Base-by-base conservation (phyloP, 2,888 invertebrate genomes). In the Eupithecia centaureata region DNA sequence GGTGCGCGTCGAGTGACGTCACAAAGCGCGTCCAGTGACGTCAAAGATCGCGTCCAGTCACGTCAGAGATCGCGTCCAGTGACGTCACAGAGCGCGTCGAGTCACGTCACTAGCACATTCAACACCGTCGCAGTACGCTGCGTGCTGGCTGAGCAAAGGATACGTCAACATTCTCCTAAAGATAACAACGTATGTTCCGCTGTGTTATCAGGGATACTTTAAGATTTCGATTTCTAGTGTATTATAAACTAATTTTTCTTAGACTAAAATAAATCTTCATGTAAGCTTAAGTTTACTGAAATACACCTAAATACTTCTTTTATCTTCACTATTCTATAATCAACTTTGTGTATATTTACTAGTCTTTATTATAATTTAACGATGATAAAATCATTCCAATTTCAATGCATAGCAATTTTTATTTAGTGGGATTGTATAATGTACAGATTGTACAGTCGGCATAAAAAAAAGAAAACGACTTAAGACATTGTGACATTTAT, bases 11-110 rank as follows among this genome's bases (percentile, higher is more conserved):
- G 10, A 47, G 10, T 67, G 56, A 35, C 15, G 28, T 10, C 30
- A n/a, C n/a, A n/a, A n/a, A n/a, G n/a, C n/a, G n/a, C n/a, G n/a
- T n/a, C n/a, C n/a, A n/a, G n/a, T n/a, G n/a, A n/a, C n/a, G n/a
- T n/a, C n/a, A n/a, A n/a, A n/a, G n/a, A n/a, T n/a, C n/a, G n/a
- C n/a, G n/a, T n/a, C n/a, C n/a, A n/a, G n/a, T n/a, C n/a, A n/a
- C n/a, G n/a, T n/a, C n/a, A n/a, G n/a, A n/a, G n/a, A n/a, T n/a
- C 25, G 27, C 5, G 61, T 71, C 22, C 12, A 54, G 12, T 68
- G 59, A 47, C 4, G n/a, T n/a, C n/a, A n/a, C n/a, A n/a, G n/a
- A n/a, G n/a, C n/a, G n/a, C n/a, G n/a, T n/a, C n/a, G n/a, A n/a
- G n/a, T n/a, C n/a, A n/a, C n/a, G n/a, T n/a, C 25, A 27, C 13